These are phyloP conservation scores for Drosophila setifemur DNA, from an alignment of 1,140 invertebrate genomes.

Conservation along the genomic window DNA sequence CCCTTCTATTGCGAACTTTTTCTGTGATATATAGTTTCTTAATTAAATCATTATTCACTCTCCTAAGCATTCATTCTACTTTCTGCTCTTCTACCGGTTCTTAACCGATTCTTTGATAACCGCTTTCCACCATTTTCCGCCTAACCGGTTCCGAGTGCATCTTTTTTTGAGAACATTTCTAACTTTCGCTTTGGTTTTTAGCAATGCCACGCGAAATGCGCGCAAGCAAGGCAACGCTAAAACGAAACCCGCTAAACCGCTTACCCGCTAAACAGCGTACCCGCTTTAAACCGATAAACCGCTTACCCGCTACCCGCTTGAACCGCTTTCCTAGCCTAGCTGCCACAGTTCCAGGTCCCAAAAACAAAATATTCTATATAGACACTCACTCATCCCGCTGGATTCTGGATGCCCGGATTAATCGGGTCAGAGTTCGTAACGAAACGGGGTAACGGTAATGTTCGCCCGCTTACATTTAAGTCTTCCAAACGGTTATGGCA, in stretches of 20 bases:
- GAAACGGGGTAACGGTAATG: slow-evolving; percentile 51
- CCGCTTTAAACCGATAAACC: slow-evolving; percentile 32
- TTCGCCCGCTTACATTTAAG: neutral
- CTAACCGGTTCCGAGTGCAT: neutral
- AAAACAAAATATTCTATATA: neutral
- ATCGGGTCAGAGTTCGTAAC: slow-evolving; percentile 1
- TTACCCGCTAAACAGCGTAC: slow-evolving; percentile 13
- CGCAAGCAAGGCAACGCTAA: slow-evolving; percentile 60
- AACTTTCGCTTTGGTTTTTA: slow-evolving; percentile 67
- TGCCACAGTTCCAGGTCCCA: slow-evolving; percentile 29
- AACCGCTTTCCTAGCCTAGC: slow-evolving; percentile 5
- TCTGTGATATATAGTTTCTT: too few species aligned
- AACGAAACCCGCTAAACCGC: slow-evolving; percentile 40
- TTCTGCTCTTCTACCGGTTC: neutral
- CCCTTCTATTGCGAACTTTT: too few species aligned
- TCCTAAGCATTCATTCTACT: neutral
- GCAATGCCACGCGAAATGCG: slow-evolving; percentile 69
- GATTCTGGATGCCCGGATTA: too few species aligned
- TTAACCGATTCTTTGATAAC: neutral
- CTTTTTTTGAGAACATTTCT: slow-evolving; percentile 12
- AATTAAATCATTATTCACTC: neutral
- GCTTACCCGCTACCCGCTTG: slow-evolving; percentile 9
- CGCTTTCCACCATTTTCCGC: neutral
- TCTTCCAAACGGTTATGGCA: too few species aligned
- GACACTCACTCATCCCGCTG: neutral